phyloP scores from a whole-genome alignment of 2,113 vertebrate species.

The Callaeas wilsoni region DNA sequence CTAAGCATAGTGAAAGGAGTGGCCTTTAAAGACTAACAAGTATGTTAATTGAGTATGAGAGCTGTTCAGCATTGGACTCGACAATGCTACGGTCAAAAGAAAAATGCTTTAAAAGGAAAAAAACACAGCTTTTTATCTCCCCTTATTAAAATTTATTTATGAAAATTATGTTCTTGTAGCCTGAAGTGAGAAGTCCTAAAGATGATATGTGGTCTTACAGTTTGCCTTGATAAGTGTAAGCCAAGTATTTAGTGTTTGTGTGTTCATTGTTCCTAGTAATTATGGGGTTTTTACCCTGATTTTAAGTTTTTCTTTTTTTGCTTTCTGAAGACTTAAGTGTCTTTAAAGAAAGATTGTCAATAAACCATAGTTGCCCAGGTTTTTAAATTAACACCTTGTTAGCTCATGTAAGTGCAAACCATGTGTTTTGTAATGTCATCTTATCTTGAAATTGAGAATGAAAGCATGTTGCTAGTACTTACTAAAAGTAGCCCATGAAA shows the following conservation, averaged over 20 bases:
- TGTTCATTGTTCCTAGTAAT: background rate
- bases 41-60: background rate
- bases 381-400: background rate
- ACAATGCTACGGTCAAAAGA: background rate
- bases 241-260: background rate
- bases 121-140: background rate
- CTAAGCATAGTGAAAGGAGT: background rate
- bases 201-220: background rate
- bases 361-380: background rate
- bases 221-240: background rate
- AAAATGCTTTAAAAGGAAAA: background rate
- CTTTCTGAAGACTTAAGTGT: background rate
- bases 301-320: background rate
- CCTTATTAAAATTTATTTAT: background rate
- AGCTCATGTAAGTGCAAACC: background rate
- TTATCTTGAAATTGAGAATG: background rate
- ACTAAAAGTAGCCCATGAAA: background rate
- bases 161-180: background rate
- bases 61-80: background rate
- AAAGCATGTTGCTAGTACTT: background rate
- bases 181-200: background rate
- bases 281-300: rapidly evolving
- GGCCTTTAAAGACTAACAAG: background rate
- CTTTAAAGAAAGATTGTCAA: background rate
- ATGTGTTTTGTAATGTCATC: background rate